phyloP scores from a whole-genome alignment of 2,113 vertebrate species.

The Phalacrocorax carbo region DNA sequence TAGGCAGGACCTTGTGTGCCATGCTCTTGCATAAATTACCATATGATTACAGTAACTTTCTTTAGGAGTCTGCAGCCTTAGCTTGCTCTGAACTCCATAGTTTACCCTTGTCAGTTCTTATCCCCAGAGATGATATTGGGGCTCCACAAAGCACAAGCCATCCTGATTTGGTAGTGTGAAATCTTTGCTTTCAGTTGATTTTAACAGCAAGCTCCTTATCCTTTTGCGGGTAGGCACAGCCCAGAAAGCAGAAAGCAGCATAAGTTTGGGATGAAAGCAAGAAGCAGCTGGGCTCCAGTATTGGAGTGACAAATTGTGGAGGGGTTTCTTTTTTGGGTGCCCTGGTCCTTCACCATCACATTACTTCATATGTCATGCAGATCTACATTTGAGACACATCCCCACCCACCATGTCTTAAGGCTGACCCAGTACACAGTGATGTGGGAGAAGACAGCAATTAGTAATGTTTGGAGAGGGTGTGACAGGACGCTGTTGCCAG shows the following conservation, averaged over 20 bases:
- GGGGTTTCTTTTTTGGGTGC: background rate
- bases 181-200: conserved; percentile 42
- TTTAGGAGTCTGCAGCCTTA: background rate
- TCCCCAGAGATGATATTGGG: background rate
- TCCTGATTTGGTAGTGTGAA: conserved; percentile 43
- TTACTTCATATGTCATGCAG: background rate
- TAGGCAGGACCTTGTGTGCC: background rate
- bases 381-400: background rate
- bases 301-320: background rate
- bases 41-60: conserved; percentile 11
- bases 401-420: background rate
- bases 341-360: background rate
- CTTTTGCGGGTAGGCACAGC: background rate
- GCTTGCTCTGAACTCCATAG: background rate
- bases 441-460: background rate
- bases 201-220: background rate
- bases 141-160: conserved; percentile 46
- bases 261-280: background rate
- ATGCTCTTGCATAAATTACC: conserved; percentile 53
- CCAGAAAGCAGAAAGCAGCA: background rate
- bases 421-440: background rate
- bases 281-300: background rate
- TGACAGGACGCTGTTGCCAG: background rate
- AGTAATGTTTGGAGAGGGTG: background rate
- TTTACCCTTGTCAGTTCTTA: background rate